Evolutionary conservation across 1,140 invertebrate species (phyloP).

Genomic region (Pomacea maculata): DNA sequence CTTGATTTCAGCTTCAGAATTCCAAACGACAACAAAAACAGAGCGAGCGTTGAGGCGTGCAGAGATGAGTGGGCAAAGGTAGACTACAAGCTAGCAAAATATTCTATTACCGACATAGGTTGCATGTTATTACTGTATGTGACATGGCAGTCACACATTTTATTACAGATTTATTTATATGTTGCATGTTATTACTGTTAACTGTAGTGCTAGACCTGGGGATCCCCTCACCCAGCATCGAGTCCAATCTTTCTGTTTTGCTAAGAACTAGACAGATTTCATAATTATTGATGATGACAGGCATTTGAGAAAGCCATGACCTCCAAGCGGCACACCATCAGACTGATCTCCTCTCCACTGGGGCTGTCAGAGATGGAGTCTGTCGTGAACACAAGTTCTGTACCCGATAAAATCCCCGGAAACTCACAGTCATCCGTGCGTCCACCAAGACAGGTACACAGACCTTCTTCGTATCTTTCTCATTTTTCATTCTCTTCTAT

Average conservation of each 20-base stretch:
- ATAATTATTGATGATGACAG: background rate
- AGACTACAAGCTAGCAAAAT: background rate
- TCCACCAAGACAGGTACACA: background rate
- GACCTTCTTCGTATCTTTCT: background rate
- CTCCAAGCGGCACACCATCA: background rate
- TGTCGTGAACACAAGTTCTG: background rate
- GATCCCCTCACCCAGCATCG: too few species aligned
- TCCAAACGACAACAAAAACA: slow-evolving; percentile 20
- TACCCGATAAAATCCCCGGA: background rate
- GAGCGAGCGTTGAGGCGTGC: slow-evolving; percentile 21
- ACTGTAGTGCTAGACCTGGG: too few species aligned
- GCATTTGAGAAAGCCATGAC: slow-evolving; percentile 30
- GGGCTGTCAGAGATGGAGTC: background rate
- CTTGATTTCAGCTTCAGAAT: slow-evolving; percentile 28
- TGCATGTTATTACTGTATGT: background rate
- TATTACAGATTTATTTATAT: background rate
- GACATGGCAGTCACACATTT: background rate
- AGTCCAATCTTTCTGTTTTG: too few species aligned
- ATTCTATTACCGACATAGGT: too few species aligned
- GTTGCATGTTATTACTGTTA: too few species aligned
- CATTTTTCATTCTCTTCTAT: background rate
- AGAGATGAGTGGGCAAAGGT: slow-evolving; percentile 34
- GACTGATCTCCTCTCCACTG: background rate
- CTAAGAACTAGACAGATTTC: too few species aligned
- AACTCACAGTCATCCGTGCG: too few species aligned